These are phyloP conservation scores for Trogon surrucura DNA, from an alignment of 2,113 vertebrate genomes.

Conservation along the genomic window DNA sequence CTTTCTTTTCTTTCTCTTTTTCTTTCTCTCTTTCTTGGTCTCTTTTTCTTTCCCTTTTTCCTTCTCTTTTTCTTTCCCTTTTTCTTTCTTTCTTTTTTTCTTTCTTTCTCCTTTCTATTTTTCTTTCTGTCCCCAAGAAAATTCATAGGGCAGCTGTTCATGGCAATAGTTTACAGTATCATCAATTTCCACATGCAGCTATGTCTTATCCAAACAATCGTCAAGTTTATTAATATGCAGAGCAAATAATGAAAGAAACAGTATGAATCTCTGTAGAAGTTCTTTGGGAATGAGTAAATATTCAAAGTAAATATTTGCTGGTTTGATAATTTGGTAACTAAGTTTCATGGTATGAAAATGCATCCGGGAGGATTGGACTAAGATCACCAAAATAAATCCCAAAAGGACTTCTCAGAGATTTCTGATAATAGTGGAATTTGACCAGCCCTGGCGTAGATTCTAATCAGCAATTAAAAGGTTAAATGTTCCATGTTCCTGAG, in stretches of 20 bases:
- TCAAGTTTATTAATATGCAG: neutral
- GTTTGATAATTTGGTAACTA: slow-evolving; percentile 20
- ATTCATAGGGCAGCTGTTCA: neutral
- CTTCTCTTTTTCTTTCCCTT: too few relatives aligned
- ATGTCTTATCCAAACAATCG: slow-evolving; percentile 20
- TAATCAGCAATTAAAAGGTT: neutral
- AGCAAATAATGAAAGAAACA: slow-evolving; percentile 24
- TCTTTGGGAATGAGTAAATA: slow-evolving; percentile 21
- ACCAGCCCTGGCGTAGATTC: neutral
- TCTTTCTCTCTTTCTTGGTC: too few relatives aligned
- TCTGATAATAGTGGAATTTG: neutral
- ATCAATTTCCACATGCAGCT: neutral
- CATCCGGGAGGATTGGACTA: neutral
- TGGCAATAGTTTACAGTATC: neutral
- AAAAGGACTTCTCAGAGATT: neutral
- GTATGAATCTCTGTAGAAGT: neutral
- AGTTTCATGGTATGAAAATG: neutral
- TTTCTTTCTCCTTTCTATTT: too few relatives aligned
- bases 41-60: too few relatives aligned
- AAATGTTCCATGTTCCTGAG: neutral
- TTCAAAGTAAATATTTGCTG: neutral
- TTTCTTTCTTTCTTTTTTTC: too few relatives aligned
- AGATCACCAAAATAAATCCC: neutral
- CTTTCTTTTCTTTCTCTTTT: too few relatives aligned
- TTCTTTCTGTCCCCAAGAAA: too few relatives aligned